A percentile compares a stretch with the other conserved stretches of the same genome.
These are phyloP conservation scores for Polymixis lichenea DNA, from an alignment of 2,888 invertebrate species.

Conservation along the genomic window DNA sequence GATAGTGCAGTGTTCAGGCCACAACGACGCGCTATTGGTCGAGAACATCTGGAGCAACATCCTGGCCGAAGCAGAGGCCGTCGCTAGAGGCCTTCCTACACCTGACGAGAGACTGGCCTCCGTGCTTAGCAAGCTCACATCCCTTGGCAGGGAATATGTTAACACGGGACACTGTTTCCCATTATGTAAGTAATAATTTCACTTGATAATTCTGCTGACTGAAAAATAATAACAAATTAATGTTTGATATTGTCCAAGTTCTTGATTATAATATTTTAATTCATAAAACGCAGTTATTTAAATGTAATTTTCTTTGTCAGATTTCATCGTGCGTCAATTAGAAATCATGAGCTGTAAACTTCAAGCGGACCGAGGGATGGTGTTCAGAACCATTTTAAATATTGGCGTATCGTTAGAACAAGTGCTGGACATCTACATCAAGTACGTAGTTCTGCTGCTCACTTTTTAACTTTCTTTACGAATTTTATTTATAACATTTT, in stretches of 20 bases:
- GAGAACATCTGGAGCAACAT: constrained; percentile 98
- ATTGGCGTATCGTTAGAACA: constrained; percentile 94
- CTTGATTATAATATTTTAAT: neutral
- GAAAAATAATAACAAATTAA: neutral
- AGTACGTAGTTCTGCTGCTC: constrained; percentile 85
- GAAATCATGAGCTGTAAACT: constrained; percentile 94
- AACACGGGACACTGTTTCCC: constrained; percentile 97
- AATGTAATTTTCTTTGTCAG: constrained; percentile 81
- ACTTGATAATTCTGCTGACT: neutral
- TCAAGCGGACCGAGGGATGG: constrained; percentile 93
- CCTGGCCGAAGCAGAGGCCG: constrained; percentile 91
- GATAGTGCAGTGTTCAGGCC: constrained; percentile 98
- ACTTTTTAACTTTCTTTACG: no score
- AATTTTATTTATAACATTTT: constrained; percentile 5
- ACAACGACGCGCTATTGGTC: constrained; percentile 96
- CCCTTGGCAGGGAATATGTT: constrained; percentile 94
- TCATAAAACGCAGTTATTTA: neutral
- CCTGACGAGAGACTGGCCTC: constrained; percentile 91
- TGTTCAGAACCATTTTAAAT: constrained; percentile 94
- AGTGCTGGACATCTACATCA: constrained; percentile 95
- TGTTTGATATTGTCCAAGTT: neutral
- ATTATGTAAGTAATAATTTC: constrained; percentile 90
- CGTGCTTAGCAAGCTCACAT: constrained; percentile 94
- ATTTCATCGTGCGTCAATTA: constrained; percentile 94
- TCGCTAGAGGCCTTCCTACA: constrained; percentile 84